Percentiles rank a stretch among this genome's conserved stretches.
These are phyloP conservation scores for Drosophila ficusphila DNA, from an alignment of 1,140 invertebrate genomes.

Conservation along the genomic window DNA sequence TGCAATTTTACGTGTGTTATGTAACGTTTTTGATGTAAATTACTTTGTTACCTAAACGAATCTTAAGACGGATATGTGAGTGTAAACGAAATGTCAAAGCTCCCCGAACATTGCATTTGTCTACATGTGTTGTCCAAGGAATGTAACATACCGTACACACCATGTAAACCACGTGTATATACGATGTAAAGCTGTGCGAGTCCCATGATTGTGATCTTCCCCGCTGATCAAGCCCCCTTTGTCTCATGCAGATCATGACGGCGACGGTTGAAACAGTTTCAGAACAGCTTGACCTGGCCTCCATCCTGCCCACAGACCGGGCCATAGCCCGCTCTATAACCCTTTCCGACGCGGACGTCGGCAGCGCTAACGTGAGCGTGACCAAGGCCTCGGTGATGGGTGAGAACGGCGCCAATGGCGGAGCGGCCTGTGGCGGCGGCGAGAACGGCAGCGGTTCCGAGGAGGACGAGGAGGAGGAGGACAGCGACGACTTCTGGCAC, in stretches of 20 bases:
- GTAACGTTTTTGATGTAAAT: constrained; percentile 60
- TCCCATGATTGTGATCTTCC: neutral
- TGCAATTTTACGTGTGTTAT: constrained; percentile 63
- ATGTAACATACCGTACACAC: constrained; percentile 56
- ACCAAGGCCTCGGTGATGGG: constrained; percentile 85
- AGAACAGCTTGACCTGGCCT: constrained; percentile 92
- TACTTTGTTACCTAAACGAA: constrained; percentile 31
- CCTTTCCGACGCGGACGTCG: constrained; percentile 94
- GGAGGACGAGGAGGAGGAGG: constrained; percentile 88
- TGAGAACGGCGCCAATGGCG: constrained; percentile 83
- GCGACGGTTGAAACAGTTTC: constrained; percentile 96
- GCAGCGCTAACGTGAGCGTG: constrained; percentile 79
- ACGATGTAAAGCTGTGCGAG: constrained; percentile 40
- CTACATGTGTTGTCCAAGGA: constrained; percentile 68
- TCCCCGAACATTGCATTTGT: constrained; percentile 58
- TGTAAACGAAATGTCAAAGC: constrained; percentile 36
- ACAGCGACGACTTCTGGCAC: constrained; percentile 93
- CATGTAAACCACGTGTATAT: constrained; percentile 58
- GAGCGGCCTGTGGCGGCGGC: constrained; percentile 49
- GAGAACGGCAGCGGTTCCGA: constrained; percentile 88
- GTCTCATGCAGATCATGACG: constrained; percentile 91
- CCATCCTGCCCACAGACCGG: constrained; percentile 92
- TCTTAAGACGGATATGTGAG: constrained; percentile 53
- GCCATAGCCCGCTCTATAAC: constrained; percentile 94
- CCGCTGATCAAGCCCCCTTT: constrained; percentile 28